A percentile compares a stretch with the other conserved stretches of the same genome.
phyloP scores from a whole-genome alignment of 2,113 vertebrate species.

The Equus quagga region DNA sequence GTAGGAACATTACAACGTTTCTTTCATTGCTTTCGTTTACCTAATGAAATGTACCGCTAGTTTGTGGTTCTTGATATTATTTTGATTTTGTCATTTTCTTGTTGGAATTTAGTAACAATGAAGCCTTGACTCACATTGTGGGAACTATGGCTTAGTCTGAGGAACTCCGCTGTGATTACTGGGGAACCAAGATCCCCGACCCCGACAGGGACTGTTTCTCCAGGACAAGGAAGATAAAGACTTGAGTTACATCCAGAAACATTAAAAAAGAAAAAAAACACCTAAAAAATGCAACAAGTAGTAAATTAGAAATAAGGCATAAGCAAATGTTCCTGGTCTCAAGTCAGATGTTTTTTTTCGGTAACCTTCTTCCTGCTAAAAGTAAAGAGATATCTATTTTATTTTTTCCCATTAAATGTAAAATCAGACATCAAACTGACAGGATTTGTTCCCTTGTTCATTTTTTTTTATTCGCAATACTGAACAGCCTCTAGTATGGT shows the following conservation, averaged over 20 bases:
- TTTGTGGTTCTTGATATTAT: neutral
- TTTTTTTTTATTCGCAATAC: neutral
- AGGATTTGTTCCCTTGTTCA: neutral
- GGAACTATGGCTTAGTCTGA: fast-evolving
- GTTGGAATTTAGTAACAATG: neutral
- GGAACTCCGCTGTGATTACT: neutral
- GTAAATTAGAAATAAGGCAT: neutral
- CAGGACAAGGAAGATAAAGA: neutral
- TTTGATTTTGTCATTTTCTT: neutral
- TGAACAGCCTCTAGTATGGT: neutral
- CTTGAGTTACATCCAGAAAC: neutral
- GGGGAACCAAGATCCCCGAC: neutral
- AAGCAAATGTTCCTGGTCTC: neutral
- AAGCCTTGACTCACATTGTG: neutral
- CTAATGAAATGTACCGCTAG: neutral
- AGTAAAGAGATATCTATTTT: neutral
- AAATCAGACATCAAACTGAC: neutral
- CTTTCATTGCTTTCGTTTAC: neutral
- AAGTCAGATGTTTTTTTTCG: neutral
- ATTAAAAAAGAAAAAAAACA: no score
- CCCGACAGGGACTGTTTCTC: neutral
- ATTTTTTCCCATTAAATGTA: constrained; percentile 19
- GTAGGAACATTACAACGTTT: neutral
- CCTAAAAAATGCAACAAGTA: neutral
- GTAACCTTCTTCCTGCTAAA: neutral